Conservation (phyloP, 2,888 invertebrate genomes). For the Andrena hattorfiana region DNA sequence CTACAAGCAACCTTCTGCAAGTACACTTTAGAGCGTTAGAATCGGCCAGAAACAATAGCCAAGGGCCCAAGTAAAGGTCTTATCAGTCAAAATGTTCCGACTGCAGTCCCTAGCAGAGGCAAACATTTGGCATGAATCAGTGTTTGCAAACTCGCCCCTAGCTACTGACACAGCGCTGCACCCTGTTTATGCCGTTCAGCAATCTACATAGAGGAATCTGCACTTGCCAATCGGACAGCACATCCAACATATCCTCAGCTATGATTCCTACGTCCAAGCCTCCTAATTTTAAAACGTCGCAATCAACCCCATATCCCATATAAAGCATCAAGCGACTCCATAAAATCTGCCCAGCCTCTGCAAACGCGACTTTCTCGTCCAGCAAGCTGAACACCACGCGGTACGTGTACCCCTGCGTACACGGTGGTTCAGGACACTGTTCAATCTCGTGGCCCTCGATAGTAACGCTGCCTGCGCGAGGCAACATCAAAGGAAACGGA, state of each 20-base stretch:
- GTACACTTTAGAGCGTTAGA: too few species aligned
- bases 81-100: not conserved
- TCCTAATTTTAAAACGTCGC: too few species aligned
- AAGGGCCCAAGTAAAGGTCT: not conserved
- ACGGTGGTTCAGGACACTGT: conserved; percentile 45
- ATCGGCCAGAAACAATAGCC: too few species aligned
- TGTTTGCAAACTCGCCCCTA: not conserved
- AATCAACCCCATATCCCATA: too few species aligned
- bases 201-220: not conserved
- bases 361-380: conserved; percentile 41
- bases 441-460: conserved; percentile 53
- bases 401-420: conserved; percentile 36
- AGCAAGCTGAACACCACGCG: conserved; percentile 12
- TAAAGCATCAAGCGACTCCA: not conserved
- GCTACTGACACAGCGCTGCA: not conserved
- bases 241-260: not conserved
- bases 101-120: not conserved
- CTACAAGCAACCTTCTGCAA: too few species aligned
- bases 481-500: conserved; percentile 57
- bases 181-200: not conserved
- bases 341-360: not conserved
- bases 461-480: conserved; percentile 39
- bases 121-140: conserved; percentile 11
- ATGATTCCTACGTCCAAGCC: not conserved
- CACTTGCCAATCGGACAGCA: not conserved